These are phyloP conservation scores for Ceyx melanurus DNA, from an alignment of 2,113 vertebrate genomes.

Conservation along the genomic window DNA sequence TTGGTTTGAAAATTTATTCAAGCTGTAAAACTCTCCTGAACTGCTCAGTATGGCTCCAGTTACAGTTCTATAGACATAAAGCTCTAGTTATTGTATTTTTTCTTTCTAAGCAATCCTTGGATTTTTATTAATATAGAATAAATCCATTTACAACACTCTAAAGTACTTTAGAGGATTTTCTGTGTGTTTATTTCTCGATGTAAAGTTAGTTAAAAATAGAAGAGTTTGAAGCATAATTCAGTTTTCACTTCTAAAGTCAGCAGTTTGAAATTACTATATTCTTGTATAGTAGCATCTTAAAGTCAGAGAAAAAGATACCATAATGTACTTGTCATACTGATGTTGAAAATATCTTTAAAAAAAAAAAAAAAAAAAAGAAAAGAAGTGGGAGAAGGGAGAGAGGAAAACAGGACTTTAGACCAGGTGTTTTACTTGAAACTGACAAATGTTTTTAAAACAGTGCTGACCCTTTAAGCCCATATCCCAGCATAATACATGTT, in stretches of 20 bases:
- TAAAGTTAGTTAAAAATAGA: constrained; percentile 24
- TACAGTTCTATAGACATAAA: constrained; percentile 25
- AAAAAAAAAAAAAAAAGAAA: not conserved
- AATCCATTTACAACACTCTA: constrained; percentile 21
- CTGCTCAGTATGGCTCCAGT: not conserved
- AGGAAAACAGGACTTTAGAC: constrained; percentile 28
- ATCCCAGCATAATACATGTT: constrained; percentile 75
- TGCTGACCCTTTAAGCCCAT: constrained; percentile 75
- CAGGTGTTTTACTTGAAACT: constrained; percentile 80
- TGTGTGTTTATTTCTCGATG: not conserved
- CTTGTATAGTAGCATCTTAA: constrained; percentile 27
- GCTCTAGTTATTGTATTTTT: constrained; percentile 10
- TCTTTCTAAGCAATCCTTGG: constrained; percentile 26
- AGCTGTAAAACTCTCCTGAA: not conserved
- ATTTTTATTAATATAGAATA: constrained; percentile 34
- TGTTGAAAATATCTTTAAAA: constrained; percentile 28
- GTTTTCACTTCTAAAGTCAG: not conserved
- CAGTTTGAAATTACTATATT: not conserved
- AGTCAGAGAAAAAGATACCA: not conserved
- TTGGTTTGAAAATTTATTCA: not conserved
- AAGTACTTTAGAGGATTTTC: constrained; percentile 3
- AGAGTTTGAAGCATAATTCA: not conserved
- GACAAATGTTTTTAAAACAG: constrained; percentile 84
- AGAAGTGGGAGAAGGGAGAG: not conserved
- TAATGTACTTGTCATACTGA: not conserved